Base-by-base conservation (phyloP, 2,113 vertebrate species). In the Sturnira hondurensis region DNA sequence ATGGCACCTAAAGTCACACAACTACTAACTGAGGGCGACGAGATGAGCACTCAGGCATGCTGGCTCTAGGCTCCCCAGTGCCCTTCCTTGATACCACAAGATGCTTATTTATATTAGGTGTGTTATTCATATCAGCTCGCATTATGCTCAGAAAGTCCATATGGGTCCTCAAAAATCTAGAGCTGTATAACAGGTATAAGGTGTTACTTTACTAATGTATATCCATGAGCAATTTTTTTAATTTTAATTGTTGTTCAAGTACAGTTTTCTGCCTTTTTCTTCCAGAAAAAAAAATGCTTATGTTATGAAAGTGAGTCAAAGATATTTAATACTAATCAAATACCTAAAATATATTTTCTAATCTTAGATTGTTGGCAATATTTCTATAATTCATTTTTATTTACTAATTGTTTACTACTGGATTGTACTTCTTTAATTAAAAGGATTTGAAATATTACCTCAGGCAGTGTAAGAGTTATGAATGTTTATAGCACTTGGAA, bases 331-430 rank as follows among this genome's bases (percentile, higher is more conserved):
- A 68, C 5, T 90, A 85, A 88, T 71, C 91, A 80, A 68, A 45
- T 67, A 52, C 38, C 63, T 84, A 91, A 63, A 81, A 50, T 50
- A 11, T 63, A 36, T 67, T 83, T 96, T 41, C 70, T 47, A n/a
- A 77, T 65, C 28, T 89, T 71, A 88, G 52, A 86, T 36, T 95
- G 7, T 56, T 74, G 41, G 36, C 28, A 94, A 61, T 24, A 88
- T 87, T 74, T 89, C 13, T 43, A n/a, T 56, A 61, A 76, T 94
- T 96, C 58, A 86, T 85, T 89, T 84, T 93, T 87, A 93, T 45
- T 89, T 83, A 12, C 36, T 91, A 31, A 31, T 47, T 54, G 63
- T 84, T 85, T 70, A 47, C 43, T 52, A 31, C 43, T 85, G 19
- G 22, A 73, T 52, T 86, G 16, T 85, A 67, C 19, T 71, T 94